Evolutionary conservation across 1,140 invertebrate genomes (phyloP).

Genomic region (Aplysia californica): DNA sequence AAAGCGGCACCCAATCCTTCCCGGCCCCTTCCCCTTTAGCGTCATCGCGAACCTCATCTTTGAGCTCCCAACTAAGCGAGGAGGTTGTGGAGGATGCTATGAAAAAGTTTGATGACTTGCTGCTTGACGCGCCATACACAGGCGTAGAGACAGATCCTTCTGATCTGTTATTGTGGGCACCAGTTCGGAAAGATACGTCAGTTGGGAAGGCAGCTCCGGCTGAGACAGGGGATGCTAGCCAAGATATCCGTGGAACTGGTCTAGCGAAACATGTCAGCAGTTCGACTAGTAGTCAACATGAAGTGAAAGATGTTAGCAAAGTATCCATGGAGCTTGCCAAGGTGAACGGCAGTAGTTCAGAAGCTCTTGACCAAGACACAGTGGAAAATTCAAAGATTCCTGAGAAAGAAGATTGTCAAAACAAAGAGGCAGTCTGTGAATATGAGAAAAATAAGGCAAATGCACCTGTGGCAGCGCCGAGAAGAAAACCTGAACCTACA

Average conservation of each 20-base stretch:
- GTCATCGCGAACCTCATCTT: background rate
- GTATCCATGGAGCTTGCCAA: too few species aligned
- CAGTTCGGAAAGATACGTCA: background rate
- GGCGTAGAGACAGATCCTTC: background rate
- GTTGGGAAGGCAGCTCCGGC: background rate
- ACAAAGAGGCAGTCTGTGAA: too few species aligned
- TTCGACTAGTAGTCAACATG: too few species aligned
- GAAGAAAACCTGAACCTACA: background rate
- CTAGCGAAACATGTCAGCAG: too few species aligned
- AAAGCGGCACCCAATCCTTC: conserved; percentile 12
- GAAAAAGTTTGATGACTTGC: conserved; percentile 33
- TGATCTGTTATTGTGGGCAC: background rate
- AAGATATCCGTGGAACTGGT: too few species aligned
- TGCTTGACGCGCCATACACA: background rate
- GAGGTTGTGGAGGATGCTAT: conserved; percentile 17
- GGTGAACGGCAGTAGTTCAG: too few species aligned
- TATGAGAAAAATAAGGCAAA: too few species aligned
- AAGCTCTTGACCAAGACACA: too few species aligned
- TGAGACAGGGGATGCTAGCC: background rate
- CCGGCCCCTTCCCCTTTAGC: background rate
- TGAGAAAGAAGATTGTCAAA: too few species aligned
- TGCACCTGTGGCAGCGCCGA: background rate
- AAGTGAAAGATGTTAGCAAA: too few species aligned
- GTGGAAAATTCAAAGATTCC: too few species aligned
- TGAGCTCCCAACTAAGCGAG: background rate